These are phyloP conservation scores for Nematopogon swammerdamellus DNA, from an alignment of 2,888 invertebrate genomes.

Conservation along the genomic window DNA sequence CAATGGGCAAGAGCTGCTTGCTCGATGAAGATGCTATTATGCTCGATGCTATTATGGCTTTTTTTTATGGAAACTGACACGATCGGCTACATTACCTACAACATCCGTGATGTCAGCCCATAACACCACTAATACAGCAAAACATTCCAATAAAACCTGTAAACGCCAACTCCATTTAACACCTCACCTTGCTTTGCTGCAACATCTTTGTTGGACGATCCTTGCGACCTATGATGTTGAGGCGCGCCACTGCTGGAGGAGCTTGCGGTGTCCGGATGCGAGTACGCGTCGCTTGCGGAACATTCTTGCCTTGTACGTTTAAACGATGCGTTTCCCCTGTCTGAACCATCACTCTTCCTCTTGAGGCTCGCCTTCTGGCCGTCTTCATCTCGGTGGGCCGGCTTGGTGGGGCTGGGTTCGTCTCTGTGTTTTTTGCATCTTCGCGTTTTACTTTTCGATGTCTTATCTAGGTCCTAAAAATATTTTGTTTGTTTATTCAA, in stretches of 20 bases:
- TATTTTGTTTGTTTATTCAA: not conserved
- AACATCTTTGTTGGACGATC: not conserved
- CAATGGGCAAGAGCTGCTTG: no score
- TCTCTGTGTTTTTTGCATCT: not conserved
- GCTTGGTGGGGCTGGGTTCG: not conserved
- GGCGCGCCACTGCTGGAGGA: not conserved
- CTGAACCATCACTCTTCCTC: not conserved
- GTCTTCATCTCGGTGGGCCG: not conserved
- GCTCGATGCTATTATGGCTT: no score
- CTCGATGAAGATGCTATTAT: no score
- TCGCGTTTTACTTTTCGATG: not conserved
- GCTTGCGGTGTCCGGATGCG: not conserved
- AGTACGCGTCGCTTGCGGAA: not conserved
- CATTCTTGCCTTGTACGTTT: not conserved
- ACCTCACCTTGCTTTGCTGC: not conserved
- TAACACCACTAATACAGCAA: no score
- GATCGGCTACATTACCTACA: no score
- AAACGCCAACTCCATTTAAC: no score
- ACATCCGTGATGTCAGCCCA: no score
- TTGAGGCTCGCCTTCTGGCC: not conserved
- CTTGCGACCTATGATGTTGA: not conserved
- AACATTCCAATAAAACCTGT: no score
- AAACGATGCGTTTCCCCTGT: not conserved
- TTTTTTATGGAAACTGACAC: no score
- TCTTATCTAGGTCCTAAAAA: not conserved